Percentiles rank a stretch among this genome's conserved stretches.
phyloP scores from a whole-genome alignment of 2,113 vertebrate genomes.

The Xenopus laevis region DNA sequence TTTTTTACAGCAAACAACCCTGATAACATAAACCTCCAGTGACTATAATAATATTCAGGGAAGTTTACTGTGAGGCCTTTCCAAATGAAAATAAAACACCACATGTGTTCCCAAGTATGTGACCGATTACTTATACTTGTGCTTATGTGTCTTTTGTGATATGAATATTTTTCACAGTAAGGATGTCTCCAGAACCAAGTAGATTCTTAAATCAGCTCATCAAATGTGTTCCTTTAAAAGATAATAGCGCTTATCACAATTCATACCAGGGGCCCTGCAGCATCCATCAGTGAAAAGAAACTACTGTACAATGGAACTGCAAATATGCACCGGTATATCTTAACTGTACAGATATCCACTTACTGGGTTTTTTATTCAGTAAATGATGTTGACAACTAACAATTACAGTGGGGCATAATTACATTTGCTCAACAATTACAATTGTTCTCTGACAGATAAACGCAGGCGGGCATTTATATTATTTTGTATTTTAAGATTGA shows the following conservation, averaged over 20 bases:
- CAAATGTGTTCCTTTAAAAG: constrained; percentile 41
- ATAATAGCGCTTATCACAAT: constrained; percentile 17
- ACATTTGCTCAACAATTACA: no score
- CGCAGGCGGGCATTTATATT: no score
- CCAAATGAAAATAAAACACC: constrained; percentile 53
- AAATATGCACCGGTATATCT: constrained; percentile 8
- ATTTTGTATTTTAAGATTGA: no score
- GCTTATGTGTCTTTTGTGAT: constrained; percentile 50
- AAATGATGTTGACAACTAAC: no score
- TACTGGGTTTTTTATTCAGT: neutral
- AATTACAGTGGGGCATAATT: no score
- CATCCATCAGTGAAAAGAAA: constrained; percentile 34
- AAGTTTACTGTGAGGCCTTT: constrained; percentile 41
- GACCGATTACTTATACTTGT: constrained; percentile 53
- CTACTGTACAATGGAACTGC: constrained; percentile 40
- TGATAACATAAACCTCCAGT: constrained; percentile 15
- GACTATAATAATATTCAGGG: constrained; percentile 49
- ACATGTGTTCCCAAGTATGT: constrained; percentile 48
- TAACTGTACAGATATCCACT: neutral
- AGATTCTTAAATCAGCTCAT: constrained; percentile 46
- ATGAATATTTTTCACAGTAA: constrained; percentile 55
- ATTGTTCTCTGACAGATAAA: no score
- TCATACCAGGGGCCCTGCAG: constrained; percentile 36
- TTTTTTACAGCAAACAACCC: constrained; percentile 37
- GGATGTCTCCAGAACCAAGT: constrained; percentile 48